Evolutionary conservation across 1,140 invertebrate genomes (phyloP).

Genomic region (Venturia canescens): DNA sequence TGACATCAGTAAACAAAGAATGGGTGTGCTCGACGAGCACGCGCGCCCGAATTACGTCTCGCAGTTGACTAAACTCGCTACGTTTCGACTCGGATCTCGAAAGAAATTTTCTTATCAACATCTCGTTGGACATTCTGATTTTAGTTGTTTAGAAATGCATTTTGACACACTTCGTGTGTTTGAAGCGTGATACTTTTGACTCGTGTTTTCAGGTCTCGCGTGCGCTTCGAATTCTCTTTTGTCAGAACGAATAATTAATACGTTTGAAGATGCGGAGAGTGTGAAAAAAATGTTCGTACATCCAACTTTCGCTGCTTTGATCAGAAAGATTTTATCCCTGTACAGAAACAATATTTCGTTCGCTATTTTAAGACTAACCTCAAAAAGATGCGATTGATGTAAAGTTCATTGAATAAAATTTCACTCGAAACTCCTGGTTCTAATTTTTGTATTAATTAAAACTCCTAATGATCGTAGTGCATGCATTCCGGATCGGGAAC

Average conservation of each 20-base stretch:
- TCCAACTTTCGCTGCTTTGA: too few relatives aligned
- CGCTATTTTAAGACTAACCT: too few relatives aligned
- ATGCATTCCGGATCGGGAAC: background rate
- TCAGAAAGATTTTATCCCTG: too few relatives aligned
- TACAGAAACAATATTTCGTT: too few relatives aligned
- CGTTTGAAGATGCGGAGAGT: too few relatives aligned
- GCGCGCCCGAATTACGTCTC: conserved; percentile 17
- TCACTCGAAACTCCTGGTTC: background rate
- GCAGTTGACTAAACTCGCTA: background rate
- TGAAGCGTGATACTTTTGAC: background rate
- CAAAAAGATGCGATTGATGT: background rate
- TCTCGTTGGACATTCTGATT: background rate
- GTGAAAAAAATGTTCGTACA: too few relatives aligned
- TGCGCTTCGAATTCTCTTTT: too few relatives aligned
- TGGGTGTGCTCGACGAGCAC: background rate
- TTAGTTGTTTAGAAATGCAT: background rate
- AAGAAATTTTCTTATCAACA: background rate
- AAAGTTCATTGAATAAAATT: background rate
- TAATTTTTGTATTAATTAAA: background rate
- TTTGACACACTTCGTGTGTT: background rate
- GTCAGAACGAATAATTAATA: too few relatives aligned
- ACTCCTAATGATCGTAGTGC: background rate
- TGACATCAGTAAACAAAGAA: background rate
- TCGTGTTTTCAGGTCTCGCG: too few relatives aligned
- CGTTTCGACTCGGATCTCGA: background rate